Base-by-base conservation (phyloP, 1,140 invertebrate genomes). In the Temnothorax longispinosus region DNA sequence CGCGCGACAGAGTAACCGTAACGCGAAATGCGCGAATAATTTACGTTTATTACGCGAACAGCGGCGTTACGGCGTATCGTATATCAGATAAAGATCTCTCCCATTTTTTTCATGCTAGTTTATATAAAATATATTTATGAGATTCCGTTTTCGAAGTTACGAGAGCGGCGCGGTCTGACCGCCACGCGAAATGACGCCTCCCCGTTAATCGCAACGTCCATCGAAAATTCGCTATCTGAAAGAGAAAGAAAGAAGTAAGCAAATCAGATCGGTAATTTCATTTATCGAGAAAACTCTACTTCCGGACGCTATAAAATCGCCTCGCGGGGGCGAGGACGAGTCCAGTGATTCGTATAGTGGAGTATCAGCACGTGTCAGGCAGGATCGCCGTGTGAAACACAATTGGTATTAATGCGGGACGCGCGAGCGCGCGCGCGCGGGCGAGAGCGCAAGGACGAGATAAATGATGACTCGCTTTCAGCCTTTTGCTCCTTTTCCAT, bases 331-430 rank as follows among this genome's bases (percentile, higher is more conserved):
- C 7, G 60, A 35, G 41, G 58, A 52, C 58, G 74, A 35, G 41
- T 38, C 50, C 69, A 11, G 60, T 64, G 86, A 85, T 87, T 78
- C 74, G 82, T 47, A 35, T 47, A 35, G 47, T 44, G 60, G 69
- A 84, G 86, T 75, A 85, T 87, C 80, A 72, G 64, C 54, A 69
- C 65, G 13, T 27, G 58, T 50, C 38, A 62, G 67, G 81, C 54
- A 47, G 81, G 85, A 87, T 86, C 80, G 71, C 64, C 72, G 86
- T 90, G 90, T 86, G 87, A 90, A 93, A 93, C 92, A 93, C 89
- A 93, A 94, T 93, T 93, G 91, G 92, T 93, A 94, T 94, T 94
- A 92, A 93, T 94, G 91, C 87, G 86, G 87, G 78, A 88, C 86
- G 75, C 67, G 1, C 27, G 27, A 27, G 69, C 65, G 62, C 21